Conservation (phyloP, 2,888 invertebrate genomes). For the Meiosimyza platycephala region DNA sequence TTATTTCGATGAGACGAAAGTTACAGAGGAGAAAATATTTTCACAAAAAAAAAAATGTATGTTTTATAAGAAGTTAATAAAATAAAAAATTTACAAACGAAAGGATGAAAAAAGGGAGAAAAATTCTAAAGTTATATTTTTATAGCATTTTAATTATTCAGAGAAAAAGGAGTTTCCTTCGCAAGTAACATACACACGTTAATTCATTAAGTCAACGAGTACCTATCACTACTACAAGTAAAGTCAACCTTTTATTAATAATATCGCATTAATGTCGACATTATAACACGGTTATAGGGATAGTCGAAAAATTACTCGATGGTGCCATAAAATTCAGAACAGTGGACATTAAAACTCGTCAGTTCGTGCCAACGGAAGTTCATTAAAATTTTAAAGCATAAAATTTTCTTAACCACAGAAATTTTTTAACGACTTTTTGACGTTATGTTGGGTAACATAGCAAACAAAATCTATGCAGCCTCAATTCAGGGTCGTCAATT, state of each 20-base stretch:
- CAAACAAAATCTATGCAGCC: neutral
- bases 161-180: neutral
- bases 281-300: neutral
- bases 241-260: neutral
- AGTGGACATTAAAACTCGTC: conserved; percentile 4
- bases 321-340: conserved; percentile 20
- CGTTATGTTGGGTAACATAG: conserved; percentile 2
- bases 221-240: neutral
- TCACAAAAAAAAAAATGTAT: neutral
- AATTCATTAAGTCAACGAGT: conserved; percentile 8
- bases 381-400: conserved; percentile 28
- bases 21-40: neutral
- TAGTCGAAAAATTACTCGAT: conserved; percentile 15
- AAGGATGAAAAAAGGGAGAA: neutral
- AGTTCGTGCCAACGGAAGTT: conserved; percentile 5
- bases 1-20: conserved; percentile 23
- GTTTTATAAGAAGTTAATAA: neutral
- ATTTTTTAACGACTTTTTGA: conserved; percentile 32
- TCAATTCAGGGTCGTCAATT: too few species aligned
- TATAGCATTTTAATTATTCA: conserved; percentile 13
- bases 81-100: neutral
- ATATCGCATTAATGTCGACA: conserved; percentile 9
- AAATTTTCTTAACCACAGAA: conserved; percentile 18
- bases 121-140: conserved; percentile 8
- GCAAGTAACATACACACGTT: neutral